Base-by-base conservation (phyloP, 2,113 vertebrate species). In the Psephotus haematonotus region DNA sequence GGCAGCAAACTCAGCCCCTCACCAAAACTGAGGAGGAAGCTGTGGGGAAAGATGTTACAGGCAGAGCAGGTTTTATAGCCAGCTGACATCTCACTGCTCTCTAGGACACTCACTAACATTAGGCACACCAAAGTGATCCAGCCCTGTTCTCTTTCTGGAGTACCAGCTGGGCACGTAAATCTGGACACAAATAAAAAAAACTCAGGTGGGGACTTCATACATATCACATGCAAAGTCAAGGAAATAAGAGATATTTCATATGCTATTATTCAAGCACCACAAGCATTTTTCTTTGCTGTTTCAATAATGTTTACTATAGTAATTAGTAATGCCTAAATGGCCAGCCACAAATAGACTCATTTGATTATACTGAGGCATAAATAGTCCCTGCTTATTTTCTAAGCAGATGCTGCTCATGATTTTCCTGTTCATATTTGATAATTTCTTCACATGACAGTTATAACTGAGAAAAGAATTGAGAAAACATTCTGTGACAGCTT, bases 351-450 rank as follows among this genome's bases (percentile, higher is more conserved):
- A 62, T 12, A 69, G 65, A 65, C 74, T 89, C 77, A 28, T 29
- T 44, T 37, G 59, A 60, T 67, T 77, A 47, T 43, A 35, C 2
- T 6, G 23, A 94, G 87, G 70, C 89, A 72, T 0, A 82, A 62
- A 85, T 33, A 76, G 84, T 72, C 87, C 94, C 67, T 25, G 65
- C 81, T 95, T 95, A 91, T 94, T 92, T 95, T 78, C 91, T 13
- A 91, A 95, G 91, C 95, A 97, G 96, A 96, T 95, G 96, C 91
- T 95, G 91, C 88, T 94, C 88, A 60, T 93, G 83, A 84, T 94
- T 96, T 88, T 12, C 80, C 92, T 92, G 69, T 81, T 95, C 95
- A 8, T 88, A 90, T 90, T 96, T 86, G 96, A 96, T 94, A 88
- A 92, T 94, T 94, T 89, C 90, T 90, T 88, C 93, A 93, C 92